Percentiles rank a stretch among this genome's conserved stretches.
Conservation (phyloP, 2,113 vertebrate genomes). For the Carettochelys insculpta region DNA sequence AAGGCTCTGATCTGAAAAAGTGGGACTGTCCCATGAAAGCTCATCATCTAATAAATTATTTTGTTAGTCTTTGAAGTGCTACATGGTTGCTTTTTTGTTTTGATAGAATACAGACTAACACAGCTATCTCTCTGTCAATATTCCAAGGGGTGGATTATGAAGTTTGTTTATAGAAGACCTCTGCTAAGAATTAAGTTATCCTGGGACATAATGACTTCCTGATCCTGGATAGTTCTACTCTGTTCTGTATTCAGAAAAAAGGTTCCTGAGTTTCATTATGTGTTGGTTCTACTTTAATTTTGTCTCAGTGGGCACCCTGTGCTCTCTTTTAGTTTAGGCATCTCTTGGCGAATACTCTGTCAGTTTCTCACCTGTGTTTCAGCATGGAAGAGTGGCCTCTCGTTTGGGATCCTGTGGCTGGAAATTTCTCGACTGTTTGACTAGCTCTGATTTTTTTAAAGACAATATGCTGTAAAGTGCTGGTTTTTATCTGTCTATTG, state of each 20-base stretch:
- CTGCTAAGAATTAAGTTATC: too few species aligned
- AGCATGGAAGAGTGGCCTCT: accelerated
- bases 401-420: accelerated
- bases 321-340: background rate
- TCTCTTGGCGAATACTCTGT: background rate
- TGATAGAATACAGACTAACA: too few species aligned
- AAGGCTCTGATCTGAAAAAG: too few species aligned
- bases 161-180: background rate
- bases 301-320: background rate
- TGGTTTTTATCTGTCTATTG: accelerated
- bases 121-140: too few species aligned
- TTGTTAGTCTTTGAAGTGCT: too few species aligned
- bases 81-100: too few species aligned
- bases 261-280: accelerated
- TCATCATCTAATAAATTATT: too few species aligned
- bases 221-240: background rate
- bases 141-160: background rate
- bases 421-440: accelerated
- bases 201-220: accelerated
- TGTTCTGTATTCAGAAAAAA: background rate
- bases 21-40: too few species aligned
- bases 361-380: background rate
- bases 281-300: background rate
- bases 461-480: background rate
- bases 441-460: too few species aligned